These are phyloP conservation scores for Sthenelais limicola DNA, from an alignment of 2,888 invertebrate species.

Conservation along the genomic window DNA sequence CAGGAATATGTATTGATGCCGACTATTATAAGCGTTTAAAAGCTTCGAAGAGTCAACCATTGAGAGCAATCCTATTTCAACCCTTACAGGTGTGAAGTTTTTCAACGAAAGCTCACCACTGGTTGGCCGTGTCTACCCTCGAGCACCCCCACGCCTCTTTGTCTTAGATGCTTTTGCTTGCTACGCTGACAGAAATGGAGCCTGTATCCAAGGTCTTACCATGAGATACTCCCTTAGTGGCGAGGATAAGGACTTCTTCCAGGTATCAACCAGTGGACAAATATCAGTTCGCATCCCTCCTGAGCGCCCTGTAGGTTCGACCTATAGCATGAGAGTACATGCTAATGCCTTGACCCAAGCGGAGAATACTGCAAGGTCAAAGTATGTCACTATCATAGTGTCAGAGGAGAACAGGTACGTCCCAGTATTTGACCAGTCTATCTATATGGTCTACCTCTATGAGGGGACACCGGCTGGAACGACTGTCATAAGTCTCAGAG, in stretches of 20 bases:
- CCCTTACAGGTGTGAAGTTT: too few relatives aligned
- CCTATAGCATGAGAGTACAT: background rate
- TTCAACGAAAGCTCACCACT: too few relatives aligned
- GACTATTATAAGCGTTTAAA: too few relatives aligned
- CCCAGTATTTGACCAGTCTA: background rate
- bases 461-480: background rate
- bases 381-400: background rate
- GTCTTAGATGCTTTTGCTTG: constrained; percentile 6
- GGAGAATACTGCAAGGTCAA: too few relatives aligned
- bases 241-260: background rate
- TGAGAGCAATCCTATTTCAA: too few relatives aligned
- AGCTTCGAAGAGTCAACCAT: too few relatives aligned
- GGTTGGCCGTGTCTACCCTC: constrained; percentile 8
- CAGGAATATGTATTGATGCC: too few relatives aligned
- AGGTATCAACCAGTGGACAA: background rate
- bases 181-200: background rate
- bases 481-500: background rate
- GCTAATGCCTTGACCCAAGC: background rate
- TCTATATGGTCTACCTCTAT: background rate
- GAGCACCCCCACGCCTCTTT: constrained; percentile 11
- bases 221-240: constrained; percentile 1
- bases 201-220: background rate
- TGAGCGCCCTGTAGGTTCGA: background rate
- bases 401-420: background rate
- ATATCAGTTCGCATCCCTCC: background rate